Conservation (phyloP, 2,113 vertebrate species). For the Actinemys pallida region DNA sequence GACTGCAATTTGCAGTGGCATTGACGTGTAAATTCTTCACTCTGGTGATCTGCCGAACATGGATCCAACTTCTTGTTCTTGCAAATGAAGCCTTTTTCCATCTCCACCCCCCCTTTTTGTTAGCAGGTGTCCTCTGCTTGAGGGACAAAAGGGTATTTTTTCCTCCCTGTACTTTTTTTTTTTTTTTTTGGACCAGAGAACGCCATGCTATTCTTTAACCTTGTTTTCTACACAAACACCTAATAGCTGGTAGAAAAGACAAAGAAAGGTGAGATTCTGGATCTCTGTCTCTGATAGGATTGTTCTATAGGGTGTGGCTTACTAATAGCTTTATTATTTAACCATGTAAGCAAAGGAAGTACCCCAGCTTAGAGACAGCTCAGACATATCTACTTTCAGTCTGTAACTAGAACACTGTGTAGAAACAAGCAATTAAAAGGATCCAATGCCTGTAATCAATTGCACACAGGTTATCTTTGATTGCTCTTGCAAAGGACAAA, state of each 20-base stretch:
- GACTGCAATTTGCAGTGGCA: background rate
- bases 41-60: background rate
- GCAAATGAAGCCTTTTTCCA: background rate
- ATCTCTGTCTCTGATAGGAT: constrained; percentile 51
- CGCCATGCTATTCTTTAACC: constrained; percentile 5
- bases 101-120: background rate
- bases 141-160: background rate
- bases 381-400: constrained; percentile 72
- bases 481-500: constrained; percentile 82
- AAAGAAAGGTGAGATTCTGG: constrained; percentile 38
- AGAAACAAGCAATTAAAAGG: constrained; percentile 85
- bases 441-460: constrained; percentile 82
- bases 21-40: background rate
- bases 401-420: constrained; percentile 78
- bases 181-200: background rate
- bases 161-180: background rate
- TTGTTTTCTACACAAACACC: constrained; percentile 39
- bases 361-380: constrained; percentile 43
- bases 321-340: constrained; percentile 78
- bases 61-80: background rate
- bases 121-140: background rate
- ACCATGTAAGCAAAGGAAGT: constrained; percentile 68
- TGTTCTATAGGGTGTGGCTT: constrained; percentile 61
- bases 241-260: constrained; percentile 26
- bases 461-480: constrained; percentile 81